These are phyloP conservation scores for Ornithoptera priamus DNA, from an alignment of 2,888 invertebrate genomes.

Conservation along the genomic window DNA sequence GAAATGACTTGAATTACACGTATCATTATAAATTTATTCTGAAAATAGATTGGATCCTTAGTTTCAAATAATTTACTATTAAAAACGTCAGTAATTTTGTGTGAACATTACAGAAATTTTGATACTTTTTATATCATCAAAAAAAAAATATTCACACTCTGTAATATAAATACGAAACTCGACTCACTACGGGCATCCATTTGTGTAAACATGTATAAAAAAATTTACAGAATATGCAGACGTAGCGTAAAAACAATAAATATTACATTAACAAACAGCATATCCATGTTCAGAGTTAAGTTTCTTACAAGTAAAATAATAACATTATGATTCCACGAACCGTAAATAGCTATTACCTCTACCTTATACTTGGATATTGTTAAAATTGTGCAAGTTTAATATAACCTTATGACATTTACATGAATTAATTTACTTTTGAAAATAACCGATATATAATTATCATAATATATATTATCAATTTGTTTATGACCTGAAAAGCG, in stretches of 20 bases:
- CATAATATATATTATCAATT: background rate
- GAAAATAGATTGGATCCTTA: too few relatives aligned
- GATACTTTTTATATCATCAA: too few relatives aligned
- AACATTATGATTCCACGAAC: background rate
- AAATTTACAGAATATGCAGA: background rate
- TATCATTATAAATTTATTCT: too few relatives aligned
- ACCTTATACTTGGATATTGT: background rate
- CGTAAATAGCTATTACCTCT: slow-evolving; percentile 6
- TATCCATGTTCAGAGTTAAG: background rate
- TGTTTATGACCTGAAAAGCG: too few relatives aligned
- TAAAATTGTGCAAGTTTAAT: background rate
- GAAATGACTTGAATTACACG: too few relatives aligned
- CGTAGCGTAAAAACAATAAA: background rate
- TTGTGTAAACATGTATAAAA: background rate
- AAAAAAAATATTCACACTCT: background rate
- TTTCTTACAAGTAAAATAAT: slow-evolving; percentile 2
- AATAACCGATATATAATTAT: background rate
- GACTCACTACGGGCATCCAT: background rate
- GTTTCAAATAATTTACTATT: too few relatives aligned
- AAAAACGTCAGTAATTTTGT: too few relatives aligned
- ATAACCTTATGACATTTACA: background rate
- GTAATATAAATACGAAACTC: background rate
- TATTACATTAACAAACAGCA: background rate
- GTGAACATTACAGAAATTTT: too few relatives aligned
- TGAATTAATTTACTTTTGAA: background rate